A percentile compares a stretch with the other conserved stretches of the same genome.
These are phyloP conservation scores for Pristionchus arcanus DNA, from an alignment of 2,888 invertebrate genomes.

Conservation along the genomic window DNA sequence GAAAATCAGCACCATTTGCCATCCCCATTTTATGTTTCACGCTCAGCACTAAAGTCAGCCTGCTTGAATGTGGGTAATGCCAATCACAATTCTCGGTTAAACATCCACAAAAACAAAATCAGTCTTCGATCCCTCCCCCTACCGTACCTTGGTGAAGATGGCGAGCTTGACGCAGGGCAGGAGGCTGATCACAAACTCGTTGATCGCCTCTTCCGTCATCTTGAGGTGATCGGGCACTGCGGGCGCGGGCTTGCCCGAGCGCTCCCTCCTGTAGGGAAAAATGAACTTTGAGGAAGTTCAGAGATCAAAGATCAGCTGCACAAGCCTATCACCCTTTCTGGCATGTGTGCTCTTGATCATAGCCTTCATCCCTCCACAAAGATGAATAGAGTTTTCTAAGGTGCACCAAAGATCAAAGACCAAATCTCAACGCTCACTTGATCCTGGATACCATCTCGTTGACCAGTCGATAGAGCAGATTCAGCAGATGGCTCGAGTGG, in stretches of 20 bases:
- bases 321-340: too few relatives aligned
- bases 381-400: too few relatives aligned
- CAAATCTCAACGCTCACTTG: conserved; percentile 12
- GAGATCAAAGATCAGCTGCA: conserved; percentile 33
- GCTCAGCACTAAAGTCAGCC: neutral
- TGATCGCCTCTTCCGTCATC: conserved; percentile 84
- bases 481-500: conserved; percentile 83
- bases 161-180: conserved; percentile 84
- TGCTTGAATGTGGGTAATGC: neutral
- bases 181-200: conserved; percentile 80
- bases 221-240: conserved; percentile 85
- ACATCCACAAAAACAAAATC: too few relatives aligned
- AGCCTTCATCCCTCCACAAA: too few relatives aligned
- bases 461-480: conserved; percentile 79
- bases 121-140: neutral
- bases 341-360: too few relatives aligned
- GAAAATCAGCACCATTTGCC: too few relatives aligned
- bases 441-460: conserved; percentile 46
- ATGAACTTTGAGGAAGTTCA: neutral
- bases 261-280: conserved; percentile 5
- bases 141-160: conserved; percentile 86
- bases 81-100: too few relatives aligned
- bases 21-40: neutral
- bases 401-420: neutral
- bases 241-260: conserved; percentile 34